These are phyloP conservation scores for Pitangus sulphuratus DNA, from an alignment of 2,797 vertebrate genomes.

Conservation along the genomic window DNA sequence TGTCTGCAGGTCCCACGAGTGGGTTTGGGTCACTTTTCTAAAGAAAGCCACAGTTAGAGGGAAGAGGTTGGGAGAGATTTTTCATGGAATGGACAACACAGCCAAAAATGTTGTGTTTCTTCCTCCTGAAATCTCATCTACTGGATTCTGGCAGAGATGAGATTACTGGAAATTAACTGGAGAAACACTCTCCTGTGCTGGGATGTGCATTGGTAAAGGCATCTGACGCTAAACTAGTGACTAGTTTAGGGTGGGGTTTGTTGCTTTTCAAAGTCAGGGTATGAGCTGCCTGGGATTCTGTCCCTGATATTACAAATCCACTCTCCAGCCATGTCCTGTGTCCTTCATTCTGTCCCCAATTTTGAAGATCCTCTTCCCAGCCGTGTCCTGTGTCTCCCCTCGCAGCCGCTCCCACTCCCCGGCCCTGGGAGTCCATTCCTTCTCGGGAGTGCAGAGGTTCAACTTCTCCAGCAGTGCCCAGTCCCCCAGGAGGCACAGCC, in stretches of 20 bases:
- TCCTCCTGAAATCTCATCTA: neutral
- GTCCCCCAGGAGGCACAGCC: conserved; percentile 82
- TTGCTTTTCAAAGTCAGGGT: neutral
- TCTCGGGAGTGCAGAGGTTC: conserved; percentile 90
- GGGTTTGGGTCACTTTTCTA: neutral
- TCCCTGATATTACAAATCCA: neutral
- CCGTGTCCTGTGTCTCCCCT: neutral
- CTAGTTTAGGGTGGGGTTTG: neutral
- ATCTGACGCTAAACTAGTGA: neutral
- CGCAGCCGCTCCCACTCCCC: conserved; percentile 94
- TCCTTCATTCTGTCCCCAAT: neutral
- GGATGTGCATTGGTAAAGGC: neutral
- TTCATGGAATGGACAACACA: rapidly evolving
- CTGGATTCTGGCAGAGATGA: neutral
- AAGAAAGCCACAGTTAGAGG: neutral
- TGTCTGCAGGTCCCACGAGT: neutral
- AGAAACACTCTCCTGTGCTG: neutral
- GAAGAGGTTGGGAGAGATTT: neutral
- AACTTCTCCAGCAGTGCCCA: conserved; percentile 86
- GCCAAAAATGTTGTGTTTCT: neutral
- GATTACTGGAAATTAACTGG: neutral
- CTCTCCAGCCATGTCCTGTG: neutral
- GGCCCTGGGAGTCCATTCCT: conserved; percentile 90
- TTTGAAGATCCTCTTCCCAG: neutral
- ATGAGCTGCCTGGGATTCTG: neutral